Evolutionary conservation across 2,888 invertebrate genomes (phyloP).

Genomic region (Dinocampus coccinellae): DNA sequence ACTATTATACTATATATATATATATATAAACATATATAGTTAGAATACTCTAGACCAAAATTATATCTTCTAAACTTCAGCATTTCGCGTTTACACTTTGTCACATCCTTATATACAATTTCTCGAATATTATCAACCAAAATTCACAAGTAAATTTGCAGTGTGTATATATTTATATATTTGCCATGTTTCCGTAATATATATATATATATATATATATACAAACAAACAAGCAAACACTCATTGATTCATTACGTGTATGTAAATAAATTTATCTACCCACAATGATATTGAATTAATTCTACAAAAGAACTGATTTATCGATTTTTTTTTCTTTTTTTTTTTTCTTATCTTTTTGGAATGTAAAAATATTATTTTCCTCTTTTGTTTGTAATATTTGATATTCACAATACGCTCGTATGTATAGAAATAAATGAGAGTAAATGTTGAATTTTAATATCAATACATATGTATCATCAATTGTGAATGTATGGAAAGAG

Average conservation of each 20-base stretch:
- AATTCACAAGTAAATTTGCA: too few relatives aligned
- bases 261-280: background rate
- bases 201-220: background rate
- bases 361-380: too few relatives aligned
- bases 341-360: too few relatives aligned
- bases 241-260: background rate
- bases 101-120: background rate
- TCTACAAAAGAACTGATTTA: background rate
- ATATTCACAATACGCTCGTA: too few relatives aligned
- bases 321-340: too few relatives aligned
- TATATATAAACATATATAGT: background rate
- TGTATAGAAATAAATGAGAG: too few relatives aligned
- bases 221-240: too few relatives aligned
- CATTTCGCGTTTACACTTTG: constrained; percentile 7
- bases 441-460: too few relatives aligned
- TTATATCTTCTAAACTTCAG: background rate
- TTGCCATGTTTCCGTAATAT: constrained; percentile 4
- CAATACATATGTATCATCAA: too few relatives aligned
- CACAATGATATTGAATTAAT: background rate
- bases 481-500: background rate
- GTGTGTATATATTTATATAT: too few relatives aligned
- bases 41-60: background rate
- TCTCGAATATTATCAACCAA: background rate
- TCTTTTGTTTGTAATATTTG: too few relatives aligned
- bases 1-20: background rate